Base-by-base conservation (phyloP, 2,888 invertebrate species). In the Phalera bucephala region DNA sequence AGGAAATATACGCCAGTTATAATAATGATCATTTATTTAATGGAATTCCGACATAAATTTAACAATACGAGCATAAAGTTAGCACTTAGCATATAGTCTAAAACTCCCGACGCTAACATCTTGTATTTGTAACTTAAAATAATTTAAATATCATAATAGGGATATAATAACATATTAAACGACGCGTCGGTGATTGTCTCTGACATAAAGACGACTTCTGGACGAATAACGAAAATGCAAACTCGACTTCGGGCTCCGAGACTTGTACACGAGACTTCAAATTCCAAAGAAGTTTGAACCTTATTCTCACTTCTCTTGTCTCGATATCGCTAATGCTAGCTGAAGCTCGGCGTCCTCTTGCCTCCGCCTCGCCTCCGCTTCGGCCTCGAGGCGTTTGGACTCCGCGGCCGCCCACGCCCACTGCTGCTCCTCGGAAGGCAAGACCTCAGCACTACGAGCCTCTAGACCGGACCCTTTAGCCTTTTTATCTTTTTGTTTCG, bases 311-410 rank as follows among this genome's bases (percentile, higher is more conserved):
- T 86, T 78, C 31, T 87, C 86, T 52, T 76, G 81, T 2, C 84
- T 91, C 59, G 95, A 95, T 40, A 95, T 86, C 42, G 93, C 93
- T 32, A 95, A 82, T 0, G 95, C 95, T 21, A 93, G 88, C 64
- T 94, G 93, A 33, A 95, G 79, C 61, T 95, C 95, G n/a, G 92
- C 93, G 47, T 94, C 92, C 65, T 95, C 95, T 45, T 88, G 92
- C 34, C 91, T 80, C 30, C 92, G 81, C 47, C 92, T 80, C 33
- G 83, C 90, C 43, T 91, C 91, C 9, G 92, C 87, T 53, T 93
- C 92, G 42, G 91, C 91, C 68, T 94, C 93, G 22, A 92, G 76
- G 17, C 91, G 83, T 38, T 92, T 74, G 52, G 94, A 94, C 70
- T 95, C 94, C 15, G 91, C 88, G 8, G 93, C 93, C 2, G 94